A percentile compares a stretch with the other conserved stretches of the same genome.
phyloP scores from a whole-genome alignment of 1,140 invertebrate genomes.

The Lanistes nyassanus region DNA sequence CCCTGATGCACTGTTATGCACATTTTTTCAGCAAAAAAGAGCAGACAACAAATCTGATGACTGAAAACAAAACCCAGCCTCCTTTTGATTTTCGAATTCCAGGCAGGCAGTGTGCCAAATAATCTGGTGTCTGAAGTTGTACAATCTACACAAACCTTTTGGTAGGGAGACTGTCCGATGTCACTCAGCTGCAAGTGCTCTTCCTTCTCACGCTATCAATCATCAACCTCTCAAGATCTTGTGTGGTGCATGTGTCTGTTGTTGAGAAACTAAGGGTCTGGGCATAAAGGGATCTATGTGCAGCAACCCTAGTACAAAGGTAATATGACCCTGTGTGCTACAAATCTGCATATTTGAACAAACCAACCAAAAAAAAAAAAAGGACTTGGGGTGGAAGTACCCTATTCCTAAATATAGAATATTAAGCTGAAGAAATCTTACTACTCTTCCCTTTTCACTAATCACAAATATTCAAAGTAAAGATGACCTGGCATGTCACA shows the following conservation, averaged over 20 bases:
- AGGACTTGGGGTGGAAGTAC: slow-evolving; percentile 14
- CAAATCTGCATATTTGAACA: neutral
- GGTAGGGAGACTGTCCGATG: neutral
- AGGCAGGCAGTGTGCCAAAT: too few species aligned
- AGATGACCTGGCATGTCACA: slow-evolving; percentile 1
- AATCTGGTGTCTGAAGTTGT: too few species aligned
- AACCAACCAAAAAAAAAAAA: too few species aligned
- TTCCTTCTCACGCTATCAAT: slow-evolving; percentile 5
- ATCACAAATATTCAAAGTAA: neutral
- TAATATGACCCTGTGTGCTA: neutral
- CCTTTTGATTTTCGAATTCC: too few species aligned
- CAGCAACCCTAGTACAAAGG: neutral
- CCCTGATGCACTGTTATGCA: too few species aligned
- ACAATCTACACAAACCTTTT: too few species aligned
- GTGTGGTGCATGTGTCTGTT: slow-evolving; percentile 29
- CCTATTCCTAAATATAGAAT: neutral
- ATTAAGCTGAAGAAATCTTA: neutral
- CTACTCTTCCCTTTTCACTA: neutral
- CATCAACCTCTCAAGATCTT: slow-evolving; percentile 27
- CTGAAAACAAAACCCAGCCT: too few species aligned
- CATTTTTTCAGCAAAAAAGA: too few species aligned
- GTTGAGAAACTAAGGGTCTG: slow-evolving; percentile 29
- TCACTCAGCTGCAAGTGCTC: slow-evolving; percentile 6
- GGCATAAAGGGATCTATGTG: slow-evolving; percentile 18
- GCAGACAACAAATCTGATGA: too few species aligned